phyloP scores from a whole-genome alignment of 2,888 invertebrate genomes.

The Epinotia demarniana region DNA sequence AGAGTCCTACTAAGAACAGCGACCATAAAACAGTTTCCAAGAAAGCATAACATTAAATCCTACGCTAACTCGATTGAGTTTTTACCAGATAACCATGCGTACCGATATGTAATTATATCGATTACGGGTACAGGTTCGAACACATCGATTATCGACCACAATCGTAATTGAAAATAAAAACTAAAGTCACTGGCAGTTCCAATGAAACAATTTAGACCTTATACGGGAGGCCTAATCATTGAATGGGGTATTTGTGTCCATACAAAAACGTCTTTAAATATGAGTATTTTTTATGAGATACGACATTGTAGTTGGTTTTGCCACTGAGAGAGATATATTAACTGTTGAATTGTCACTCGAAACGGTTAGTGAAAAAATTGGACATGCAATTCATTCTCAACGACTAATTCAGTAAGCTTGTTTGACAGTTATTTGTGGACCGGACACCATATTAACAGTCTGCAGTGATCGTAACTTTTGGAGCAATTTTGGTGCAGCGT shows the following conservation, averaged over 20 bases:
- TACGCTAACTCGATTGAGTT: conserved; percentile 30
- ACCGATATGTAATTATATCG: conserved; percentile 19
- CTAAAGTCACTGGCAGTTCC: conserved; percentile 50
- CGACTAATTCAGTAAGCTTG: no score
- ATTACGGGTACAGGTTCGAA: conserved; percentile 37
- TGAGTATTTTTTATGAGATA: background rate
- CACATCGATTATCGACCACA: conserved; percentile 46
- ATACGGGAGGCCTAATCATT: conserved; percentile 57
- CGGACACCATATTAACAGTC: no score
- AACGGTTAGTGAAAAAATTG: no score
- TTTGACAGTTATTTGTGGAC: no score
- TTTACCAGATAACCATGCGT: conserved; percentile 29
- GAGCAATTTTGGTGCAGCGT: no score
- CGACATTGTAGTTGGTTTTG: no score
- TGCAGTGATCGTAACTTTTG: no score
- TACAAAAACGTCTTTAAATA: background rate
- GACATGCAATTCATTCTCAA: no score
- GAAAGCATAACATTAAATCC: conserved; percentile 15
- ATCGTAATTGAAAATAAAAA: conserved; percentile 46
- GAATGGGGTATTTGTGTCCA: conserved; percentile 35
- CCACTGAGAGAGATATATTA: background rate
- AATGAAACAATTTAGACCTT: conserved; percentile 54
- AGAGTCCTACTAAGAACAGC: conserved; percentile 5
- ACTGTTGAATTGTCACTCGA: background rate
- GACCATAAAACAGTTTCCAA: conserved; percentile 5